Conservation (phyloP, 2,888 invertebrate species). For the Penaeus monodon region DNA sequence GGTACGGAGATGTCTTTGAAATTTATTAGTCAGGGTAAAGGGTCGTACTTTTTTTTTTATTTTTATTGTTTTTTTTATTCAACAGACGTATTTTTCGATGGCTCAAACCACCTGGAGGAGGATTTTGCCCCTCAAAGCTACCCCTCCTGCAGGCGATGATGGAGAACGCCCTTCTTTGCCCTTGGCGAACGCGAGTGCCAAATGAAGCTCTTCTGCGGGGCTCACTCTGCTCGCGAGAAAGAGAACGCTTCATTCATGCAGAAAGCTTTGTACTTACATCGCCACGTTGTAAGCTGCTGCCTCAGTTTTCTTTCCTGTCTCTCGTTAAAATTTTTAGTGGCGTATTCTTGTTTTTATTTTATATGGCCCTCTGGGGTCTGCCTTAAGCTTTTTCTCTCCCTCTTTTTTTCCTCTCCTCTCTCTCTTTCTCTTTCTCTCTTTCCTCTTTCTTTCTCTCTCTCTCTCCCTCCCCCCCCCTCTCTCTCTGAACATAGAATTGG, state of each 20-base stretch:
- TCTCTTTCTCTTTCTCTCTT: too few relatives aligned
- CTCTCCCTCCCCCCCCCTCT: rapidly evolving
- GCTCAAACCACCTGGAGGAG: constrained; percentile 35
- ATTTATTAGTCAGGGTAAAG: not conserved
- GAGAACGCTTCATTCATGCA: constrained; percentile 58
- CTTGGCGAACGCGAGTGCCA: constrained; percentile 54
- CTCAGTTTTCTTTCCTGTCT: not conserved
- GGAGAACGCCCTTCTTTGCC: constrained; percentile 54
- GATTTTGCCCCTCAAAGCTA: constrained; percentile 44
- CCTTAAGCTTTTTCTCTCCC: too few relatives aligned
- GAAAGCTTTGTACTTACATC: constrained; percentile 56
- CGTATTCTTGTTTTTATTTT: not conserved
- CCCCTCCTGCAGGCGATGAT: constrained; percentile 53
- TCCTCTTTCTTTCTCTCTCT: rapidly evolving
- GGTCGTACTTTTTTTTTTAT: not conserved
- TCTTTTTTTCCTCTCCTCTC: too few relatives aligned
- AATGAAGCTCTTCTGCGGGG: constrained; percentile 63
- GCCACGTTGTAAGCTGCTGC: constrained; percentile 57
- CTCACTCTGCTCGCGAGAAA: constrained; percentile 48
- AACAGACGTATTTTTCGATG: constrained; percentile 51
- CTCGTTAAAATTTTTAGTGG: not conserved
- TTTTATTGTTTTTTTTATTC: not conserved
- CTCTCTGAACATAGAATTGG: too few relatives aligned
- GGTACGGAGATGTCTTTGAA: too few relatives aligned
- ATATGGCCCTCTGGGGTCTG: too few relatives aligned